Conservation (phyloP, 92 coral and sea anemone species). For the Pocillopora grandis region DNA sequence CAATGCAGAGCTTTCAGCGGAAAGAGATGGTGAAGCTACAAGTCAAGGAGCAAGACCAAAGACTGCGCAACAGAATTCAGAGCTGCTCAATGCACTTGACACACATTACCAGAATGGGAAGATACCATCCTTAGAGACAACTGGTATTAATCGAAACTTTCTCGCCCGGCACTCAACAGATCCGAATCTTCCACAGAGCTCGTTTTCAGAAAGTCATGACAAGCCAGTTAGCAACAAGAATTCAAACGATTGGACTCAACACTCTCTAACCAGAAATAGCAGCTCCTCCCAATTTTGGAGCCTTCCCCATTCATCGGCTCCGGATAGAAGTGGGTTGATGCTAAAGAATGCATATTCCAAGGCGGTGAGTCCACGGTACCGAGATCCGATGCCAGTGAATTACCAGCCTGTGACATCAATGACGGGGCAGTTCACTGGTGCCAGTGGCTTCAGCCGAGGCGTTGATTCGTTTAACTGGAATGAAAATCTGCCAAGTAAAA, state of each 20-base stretch:
- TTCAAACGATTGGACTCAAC: neutral
- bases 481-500: neutral
- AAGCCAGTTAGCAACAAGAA: neutral
- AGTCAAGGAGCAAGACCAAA: constrained; percentile 30
- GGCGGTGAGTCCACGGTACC: neutral
- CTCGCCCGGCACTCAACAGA: constrained; percentile 27
- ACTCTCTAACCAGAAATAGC: neutral
- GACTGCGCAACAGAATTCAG: neutral
- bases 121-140: constrained; percentile 8
- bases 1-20: neutral
- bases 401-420: neutral
- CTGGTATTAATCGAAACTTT: constrained; percentile 21
- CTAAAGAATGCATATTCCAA: neutral
- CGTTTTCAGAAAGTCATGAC: neutral
- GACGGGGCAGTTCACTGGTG: neutral
- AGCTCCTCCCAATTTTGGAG: neutral
- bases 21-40: neutral
- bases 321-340: neutral
- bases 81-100: too few species aligned
- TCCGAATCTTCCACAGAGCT: neutral
- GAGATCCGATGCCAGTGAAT: neutral
- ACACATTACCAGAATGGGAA: neutral
- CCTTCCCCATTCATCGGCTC: neutral
- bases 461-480: neutral
- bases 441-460: neutral